Conservation (phyloP, 2,888 invertebrate species). For the Ecliptopera silaceata region DNA sequence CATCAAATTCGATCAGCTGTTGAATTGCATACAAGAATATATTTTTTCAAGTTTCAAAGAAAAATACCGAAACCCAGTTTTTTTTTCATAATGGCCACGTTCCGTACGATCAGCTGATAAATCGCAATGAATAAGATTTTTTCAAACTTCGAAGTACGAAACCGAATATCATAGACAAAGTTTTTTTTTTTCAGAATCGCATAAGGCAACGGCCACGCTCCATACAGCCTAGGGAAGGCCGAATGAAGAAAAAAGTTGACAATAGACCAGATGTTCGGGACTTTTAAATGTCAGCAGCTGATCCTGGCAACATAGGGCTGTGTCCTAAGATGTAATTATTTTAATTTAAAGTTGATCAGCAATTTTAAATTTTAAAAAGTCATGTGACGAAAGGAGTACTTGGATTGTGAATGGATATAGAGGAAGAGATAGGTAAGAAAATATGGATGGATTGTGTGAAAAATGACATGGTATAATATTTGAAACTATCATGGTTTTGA, state of each 20-base stretch:
- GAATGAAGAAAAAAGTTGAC: conserved; percentile 36
- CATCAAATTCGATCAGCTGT: conserved; percentile 1
- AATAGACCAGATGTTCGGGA: conserved; percentile 48
- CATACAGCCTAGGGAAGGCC: conserved; percentile 43
- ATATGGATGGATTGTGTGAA: no score
- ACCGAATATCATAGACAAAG: neutral
- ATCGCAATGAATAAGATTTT: conserved; percentile 7
- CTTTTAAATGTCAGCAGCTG: conserved; percentile 47
- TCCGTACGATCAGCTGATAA: conserved; percentile 4
- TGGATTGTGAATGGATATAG: no score
- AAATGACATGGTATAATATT: no score
- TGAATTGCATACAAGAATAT: neutral
- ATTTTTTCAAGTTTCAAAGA: conserved; percentile 11
- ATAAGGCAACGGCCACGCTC: conserved; percentile 17
- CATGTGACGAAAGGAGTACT: no score
- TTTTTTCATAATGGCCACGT: conserved; percentile 7
- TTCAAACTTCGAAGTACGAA: conserved; percentile 10
- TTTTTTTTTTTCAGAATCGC: conserved; percentile 22
- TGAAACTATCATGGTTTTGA: no score
- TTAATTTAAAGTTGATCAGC: no score
- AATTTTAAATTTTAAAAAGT: no score
- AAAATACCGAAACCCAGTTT: conserved; percentile 6
- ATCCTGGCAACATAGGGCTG: conserved; percentile 44
- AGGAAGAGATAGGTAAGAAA: no score
- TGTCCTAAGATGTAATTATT: no score